Evolutionary conservation across 2,888 invertebrate genomes (phyloP), one percentile per base, ranked within the genome.

Genomic region (Nematopogon swammerdamellus): DNA sequence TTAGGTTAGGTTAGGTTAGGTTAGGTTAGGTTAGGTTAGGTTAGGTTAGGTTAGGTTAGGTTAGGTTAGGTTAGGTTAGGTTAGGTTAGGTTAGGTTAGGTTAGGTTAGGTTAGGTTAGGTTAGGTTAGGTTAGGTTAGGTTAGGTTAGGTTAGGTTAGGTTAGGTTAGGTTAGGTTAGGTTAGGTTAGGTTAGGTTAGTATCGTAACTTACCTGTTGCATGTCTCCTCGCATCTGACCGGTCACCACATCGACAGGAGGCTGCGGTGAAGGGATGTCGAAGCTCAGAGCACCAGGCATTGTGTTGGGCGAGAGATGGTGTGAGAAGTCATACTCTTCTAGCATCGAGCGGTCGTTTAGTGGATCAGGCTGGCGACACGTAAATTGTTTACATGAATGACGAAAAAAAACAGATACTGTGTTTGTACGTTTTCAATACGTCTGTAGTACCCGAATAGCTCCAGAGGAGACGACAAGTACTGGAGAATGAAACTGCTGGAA

Each of bases 291-390:
- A 0, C 75, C 75, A 16, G 72, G 68, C 1, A 61, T 70, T 8
- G 71, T 74, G 4, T 73, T 76, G 1, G 75, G 79, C 0, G 79
- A 75, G 42, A 79, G 64, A 48, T 80, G 73, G 51, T 77, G 76
- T 3, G 79, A 79, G 65, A 80, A 79, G 55, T 79, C 79, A 54
- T 77, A 75, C 51, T 76, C 68, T 55, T 81, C 82, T 2, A 82
- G 83, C 65, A 79, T 74, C 44, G 82, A 83, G 6, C 84, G 83
- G 60, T 86, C 86, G 59, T 87, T 86, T 56, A 81, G 82, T 1
- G 74, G 59, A 55, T 83, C 81, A 19, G 75, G 70, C 85, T 84
- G 60, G 14, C 50, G 64, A 65, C 14, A 52, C 46, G 14, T 25
- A 18, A 36, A 14, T 14, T n/a, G n/a, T n/a, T n/a, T n/a, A n/a